Evolutionary conservation across 2,113 vertebrate genomes (phyloP).

Genomic region (Fukomys damarensis): DNA sequence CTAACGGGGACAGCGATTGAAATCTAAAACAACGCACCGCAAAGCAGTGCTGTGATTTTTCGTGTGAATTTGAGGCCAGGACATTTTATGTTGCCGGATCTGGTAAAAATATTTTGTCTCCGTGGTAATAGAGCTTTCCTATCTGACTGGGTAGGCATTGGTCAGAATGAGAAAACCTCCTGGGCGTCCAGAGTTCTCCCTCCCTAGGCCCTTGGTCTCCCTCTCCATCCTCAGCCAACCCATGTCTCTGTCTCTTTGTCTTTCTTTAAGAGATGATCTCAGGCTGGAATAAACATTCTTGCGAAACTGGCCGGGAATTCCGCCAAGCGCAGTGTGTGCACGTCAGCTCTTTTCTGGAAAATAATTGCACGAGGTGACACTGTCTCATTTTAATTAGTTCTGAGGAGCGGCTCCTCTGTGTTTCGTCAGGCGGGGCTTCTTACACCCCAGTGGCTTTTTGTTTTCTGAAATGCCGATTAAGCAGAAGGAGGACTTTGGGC

Average conservation of each 20-base stretch:
- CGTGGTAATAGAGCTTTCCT: background rate
- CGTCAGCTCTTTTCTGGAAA: constrained; percentile 76
- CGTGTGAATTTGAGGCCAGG: background rate
- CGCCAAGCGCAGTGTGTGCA: constrained; percentile 61
- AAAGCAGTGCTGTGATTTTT: background rate
- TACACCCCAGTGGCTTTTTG: background rate
- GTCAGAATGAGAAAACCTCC: background rate
- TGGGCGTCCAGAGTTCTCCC: background rate
- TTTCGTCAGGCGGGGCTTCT: constrained; percentile 36
- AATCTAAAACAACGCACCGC: background rate
- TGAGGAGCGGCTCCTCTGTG: background rate
- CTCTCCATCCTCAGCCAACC: accelerated
- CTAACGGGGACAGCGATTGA: background rate
- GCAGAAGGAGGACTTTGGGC: background rate
- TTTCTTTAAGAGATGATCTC: constrained; percentile 65
- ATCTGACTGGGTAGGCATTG: background rate
- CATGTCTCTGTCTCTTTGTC: background rate
- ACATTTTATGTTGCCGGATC: constrained; percentile 14
- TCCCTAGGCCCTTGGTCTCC: background rate
- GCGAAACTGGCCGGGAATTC: constrained; percentile 65
- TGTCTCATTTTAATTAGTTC: constrained; percentile 65
- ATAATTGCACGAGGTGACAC: constrained; percentile 59
- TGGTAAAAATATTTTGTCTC: constrained; percentile 1
- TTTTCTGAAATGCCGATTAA: constrained; percentile 31
- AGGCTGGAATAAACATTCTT: constrained; percentile 80